A percentile compares a stretch with the other conserved stretches of the same genome.
phyloP scores from a whole-genome alignment of 2,888 invertebrate species.

The Melanostoma mellinum region DNA sequence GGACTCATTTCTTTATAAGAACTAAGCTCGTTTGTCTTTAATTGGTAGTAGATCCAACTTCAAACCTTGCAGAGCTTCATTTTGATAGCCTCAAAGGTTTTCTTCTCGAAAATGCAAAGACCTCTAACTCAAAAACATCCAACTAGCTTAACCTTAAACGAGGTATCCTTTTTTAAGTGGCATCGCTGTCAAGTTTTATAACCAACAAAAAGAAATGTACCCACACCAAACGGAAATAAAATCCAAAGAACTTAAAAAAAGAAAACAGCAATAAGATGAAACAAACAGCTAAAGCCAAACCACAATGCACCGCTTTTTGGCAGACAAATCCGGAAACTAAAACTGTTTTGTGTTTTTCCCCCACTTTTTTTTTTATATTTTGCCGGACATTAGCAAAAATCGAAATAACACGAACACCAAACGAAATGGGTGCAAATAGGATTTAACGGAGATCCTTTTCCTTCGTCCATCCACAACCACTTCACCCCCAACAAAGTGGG shows the following conservation, averaged over 20 bases:
- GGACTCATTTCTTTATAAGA: no score
- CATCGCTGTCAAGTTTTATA: conserved; percentile 15
- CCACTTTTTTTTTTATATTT: not conserved
- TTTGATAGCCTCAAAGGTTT: no score
- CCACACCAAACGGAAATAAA: conserved; percentile 42
- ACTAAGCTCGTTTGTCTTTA: no score
- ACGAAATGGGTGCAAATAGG: conserved; percentile 35
- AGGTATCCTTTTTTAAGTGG: conserved; percentile 16
- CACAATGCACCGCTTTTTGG: conserved; percentile 69
- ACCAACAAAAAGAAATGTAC: not conserved
- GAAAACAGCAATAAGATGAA: conserved; percentile 32
- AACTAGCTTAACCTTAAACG: no score
- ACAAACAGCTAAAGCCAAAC: conserved; percentile 59
- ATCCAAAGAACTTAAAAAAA: conserved; percentile 32
- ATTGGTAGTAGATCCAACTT: no score
- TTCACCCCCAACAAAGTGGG: conserved; percentile 21
- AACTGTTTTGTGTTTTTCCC: conserved; percentile 29
- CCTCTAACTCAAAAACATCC: no score
- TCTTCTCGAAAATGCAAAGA: no score
- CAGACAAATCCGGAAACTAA: conserved; percentile 71
- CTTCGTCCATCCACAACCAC: not conserved
- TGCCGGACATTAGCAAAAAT: conserved; percentile 65
- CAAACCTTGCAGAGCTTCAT: no score
- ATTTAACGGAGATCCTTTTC: conserved; percentile 33
- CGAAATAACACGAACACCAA: conserved; percentile 51